Evolutionary conservation across 2,888 invertebrate species (phyloP).

Genomic region (Macaria liturata): DNA sequence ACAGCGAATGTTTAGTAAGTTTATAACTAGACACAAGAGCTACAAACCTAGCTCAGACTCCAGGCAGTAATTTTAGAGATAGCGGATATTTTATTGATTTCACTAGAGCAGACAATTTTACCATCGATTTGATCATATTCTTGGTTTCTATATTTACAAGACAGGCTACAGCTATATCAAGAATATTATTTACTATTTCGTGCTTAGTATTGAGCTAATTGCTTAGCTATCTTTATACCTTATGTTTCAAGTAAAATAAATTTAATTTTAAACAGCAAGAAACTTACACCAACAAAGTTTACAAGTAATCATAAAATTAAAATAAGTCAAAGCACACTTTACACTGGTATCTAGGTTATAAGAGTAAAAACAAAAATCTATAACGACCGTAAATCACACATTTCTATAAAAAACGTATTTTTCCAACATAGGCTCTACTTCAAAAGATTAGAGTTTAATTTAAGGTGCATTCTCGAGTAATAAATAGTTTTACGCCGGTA

Average conservation of each 20-base stretch:
- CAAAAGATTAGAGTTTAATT: too few species aligned
- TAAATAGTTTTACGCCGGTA: conserved; percentile 5
- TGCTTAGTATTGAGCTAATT: too few species aligned
- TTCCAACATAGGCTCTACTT: too few species aligned
- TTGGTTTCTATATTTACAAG: not conserved
- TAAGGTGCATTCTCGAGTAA: too few species aligned
- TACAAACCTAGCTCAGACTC: conserved; percentile 1
- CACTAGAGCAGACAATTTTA: conserved; percentile 5
- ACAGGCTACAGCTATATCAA: too few species aligned
- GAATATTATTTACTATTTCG: too few species aligned
- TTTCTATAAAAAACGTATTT: not conserved
- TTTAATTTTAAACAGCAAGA: too few species aligned
- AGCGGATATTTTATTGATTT: conserved; percentile 8
- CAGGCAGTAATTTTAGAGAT: conserved; percentile 5
- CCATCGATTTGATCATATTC: conserved; percentile 4
- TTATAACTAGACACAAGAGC: conserved; percentile 1
- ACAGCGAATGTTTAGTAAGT: not conserved
- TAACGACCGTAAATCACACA: conserved; percentile 16
- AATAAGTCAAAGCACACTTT: not conserved
- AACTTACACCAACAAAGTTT: too few species aligned
- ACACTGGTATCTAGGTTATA: conserved; percentile 9
- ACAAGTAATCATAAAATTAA: not conserved
- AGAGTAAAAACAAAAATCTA: conserved; percentile 15
- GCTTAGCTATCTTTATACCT: too few species aligned
- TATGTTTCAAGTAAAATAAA: too few species aligned